Base-by-base conservation (phyloP, 2,113 vertebrate species). In the Calyptommatus sinebrachiatus region DNA sequence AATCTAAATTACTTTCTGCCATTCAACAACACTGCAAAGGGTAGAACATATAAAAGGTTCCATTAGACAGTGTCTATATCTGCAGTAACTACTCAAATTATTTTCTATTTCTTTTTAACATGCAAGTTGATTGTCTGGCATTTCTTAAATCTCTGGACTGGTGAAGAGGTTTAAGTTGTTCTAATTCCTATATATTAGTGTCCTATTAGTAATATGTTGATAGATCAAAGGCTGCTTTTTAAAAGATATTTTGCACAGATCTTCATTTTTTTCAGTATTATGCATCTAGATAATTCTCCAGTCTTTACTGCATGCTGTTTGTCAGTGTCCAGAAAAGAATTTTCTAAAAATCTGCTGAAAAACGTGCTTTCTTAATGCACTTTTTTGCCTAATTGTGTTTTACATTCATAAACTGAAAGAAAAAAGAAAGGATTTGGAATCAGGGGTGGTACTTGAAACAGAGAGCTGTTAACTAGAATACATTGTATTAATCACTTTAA, bases 391-490 rank as follows among this genome's bases (percentile, higher is more conserved):
- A 41, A 69, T 75, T 67, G 48, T 35, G 53, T 75, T 75, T 45
- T 75, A 53, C 50, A 67, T 74, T 80, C 45, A 81, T 77, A 81
- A 77, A 84, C 84, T 79, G 66, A 90, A 87, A 53, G 31, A 82
- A 83, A 87, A 83, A 82, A n/a, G n/a, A n/a, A 85, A 90, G 79
- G 72, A 82, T 89, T 93, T 92, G 85, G 85, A 77, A 79, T 73
- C 84, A 78, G 53, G 83, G 74, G 16, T 88, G 82, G 88, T 60
- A 76, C 79, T 20, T 82, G 61, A 89, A 91, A 60, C 78, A 88
- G 83, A 26, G 61, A 88, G 26, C 41, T 68, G 75, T 9, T 74
- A 83, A 77, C 78, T 90, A 72, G 62, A 83, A n/a, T 75, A 28
- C 88, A 88, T 71, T 71, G 48, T 83, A 71, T 84, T 65, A 77